phyloP scores from a whole-genome alignment of 2,888 invertebrate species.

The Loripinus fragilis region DNA sequence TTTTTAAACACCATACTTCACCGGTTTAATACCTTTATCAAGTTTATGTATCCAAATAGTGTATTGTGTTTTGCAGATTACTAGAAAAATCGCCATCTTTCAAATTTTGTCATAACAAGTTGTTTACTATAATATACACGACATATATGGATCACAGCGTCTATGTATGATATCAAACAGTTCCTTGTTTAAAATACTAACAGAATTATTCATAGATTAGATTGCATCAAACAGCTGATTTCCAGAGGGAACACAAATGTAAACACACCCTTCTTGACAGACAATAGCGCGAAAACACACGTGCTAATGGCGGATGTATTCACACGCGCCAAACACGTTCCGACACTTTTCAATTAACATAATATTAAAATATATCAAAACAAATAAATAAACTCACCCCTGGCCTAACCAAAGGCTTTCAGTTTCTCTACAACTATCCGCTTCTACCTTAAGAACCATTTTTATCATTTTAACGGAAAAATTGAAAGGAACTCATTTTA shows the following conservation, averaged over 20 bases:
- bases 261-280: slow-evolving; percentile 4
- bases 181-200: neutral
- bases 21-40: too few relatives aligned
- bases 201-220: neutral
- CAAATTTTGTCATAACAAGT: neutral
- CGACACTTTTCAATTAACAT: slow-evolving; percentile 26
- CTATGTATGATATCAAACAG: neutral
- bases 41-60: too few relatives aligned
- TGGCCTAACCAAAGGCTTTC: slow-evolving; percentile 57
- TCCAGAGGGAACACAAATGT: neutral
- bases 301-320: slow-evolving; percentile 49
- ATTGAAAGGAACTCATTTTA: slow-evolving; percentile 33
- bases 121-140: neutral
- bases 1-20: too few relatives aligned
- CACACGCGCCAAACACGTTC: slow-evolving; percentile 47
- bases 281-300: slow-evolving; percentile 32
- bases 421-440: slow-evolving; percentile 48
- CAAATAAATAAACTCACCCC: slow-evolving; percentile 43
- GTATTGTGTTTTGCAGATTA: too few relatives aligned
- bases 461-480: slow-evolving; percentile 23
- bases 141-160: neutral
- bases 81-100: slow-evolving; percentile 1
- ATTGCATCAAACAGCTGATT: neutral
- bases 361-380: neutral
- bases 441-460: slow-evolving; percentile 60